phyloP scores from a whole-genome alignment of 2,113 vertebrate genomes.

The Hypomesus transpacificus region DNA sequence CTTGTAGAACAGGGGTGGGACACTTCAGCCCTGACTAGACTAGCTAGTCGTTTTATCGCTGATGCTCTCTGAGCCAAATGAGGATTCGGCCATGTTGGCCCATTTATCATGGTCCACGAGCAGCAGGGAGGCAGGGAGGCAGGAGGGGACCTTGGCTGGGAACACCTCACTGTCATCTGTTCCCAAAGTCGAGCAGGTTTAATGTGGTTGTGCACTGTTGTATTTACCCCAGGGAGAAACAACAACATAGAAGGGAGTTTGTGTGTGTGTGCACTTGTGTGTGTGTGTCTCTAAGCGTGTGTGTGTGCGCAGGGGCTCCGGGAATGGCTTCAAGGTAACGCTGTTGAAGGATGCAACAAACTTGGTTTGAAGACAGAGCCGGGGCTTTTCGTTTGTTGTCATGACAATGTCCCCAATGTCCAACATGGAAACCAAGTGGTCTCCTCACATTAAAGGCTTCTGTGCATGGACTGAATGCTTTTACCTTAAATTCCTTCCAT shows the following conservation, averaged over 20 bases:
- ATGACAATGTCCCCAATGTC: too few relatives aligned
- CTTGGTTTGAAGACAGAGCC: too few relatives aligned
- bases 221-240: conserved; percentile 45
- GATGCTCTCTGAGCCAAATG: conserved; percentile 66
- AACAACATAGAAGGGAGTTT: conserved; percentile 36
- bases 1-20: conserved; percentile 55
- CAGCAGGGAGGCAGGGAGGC: conserved; percentile 58
- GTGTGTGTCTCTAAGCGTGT: conserved; percentile 6
- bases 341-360: too few relatives aligned
- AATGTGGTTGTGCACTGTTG: conserved; percentile 50
- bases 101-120: conserved; percentile 63
- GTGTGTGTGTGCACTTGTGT: background rate
- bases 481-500: background rate
- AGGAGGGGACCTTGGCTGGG: conserved; percentile 65
- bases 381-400: too few relatives aligned
- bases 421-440: too few relatives aligned
- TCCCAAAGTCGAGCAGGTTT: conserved; percentile 48
- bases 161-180: conserved; percentile 54
- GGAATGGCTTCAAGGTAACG: background rate
- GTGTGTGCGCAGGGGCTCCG: background rate
- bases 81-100: conserved; percentile 58
- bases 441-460: conserved; percentile 3
- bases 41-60: conserved; percentile 66
- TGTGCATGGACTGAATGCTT: background rate
- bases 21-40: conserved; percentile 61